Conservation (phyloP, 2,797 vertebrate genomes). For the Cetoscarus ocellatus region DNA sequence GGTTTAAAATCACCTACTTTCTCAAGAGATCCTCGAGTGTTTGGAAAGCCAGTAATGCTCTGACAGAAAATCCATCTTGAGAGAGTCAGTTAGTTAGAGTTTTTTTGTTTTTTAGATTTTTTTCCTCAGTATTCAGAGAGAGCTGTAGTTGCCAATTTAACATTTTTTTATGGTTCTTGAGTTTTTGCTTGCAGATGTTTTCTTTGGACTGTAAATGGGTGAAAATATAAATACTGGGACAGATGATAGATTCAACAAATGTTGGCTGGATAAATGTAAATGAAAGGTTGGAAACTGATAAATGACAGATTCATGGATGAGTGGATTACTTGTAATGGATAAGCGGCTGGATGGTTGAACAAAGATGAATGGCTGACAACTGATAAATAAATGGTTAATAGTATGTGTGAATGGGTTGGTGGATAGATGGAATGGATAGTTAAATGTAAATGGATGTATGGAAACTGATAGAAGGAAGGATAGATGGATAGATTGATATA, state of each 20-base stretch:
- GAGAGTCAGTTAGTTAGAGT: too few species aligned
- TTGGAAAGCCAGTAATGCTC: not conserved
- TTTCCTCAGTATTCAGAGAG: not conserved
- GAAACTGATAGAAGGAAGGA: too few species aligned
- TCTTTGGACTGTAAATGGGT: not conserved
- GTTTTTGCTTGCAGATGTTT: not conserved
- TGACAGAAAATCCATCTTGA: not conserved
- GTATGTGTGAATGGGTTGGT: too few species aligned
- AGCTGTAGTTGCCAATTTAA: not conserved
- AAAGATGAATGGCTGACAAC: too few species aligned
- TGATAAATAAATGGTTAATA: too few species aligned
- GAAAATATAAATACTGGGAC: not conserved
- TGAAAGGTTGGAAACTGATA: too few species aligned
- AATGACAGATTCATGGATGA: too few species aligned
- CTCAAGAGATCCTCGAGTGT: not conserved
- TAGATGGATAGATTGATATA: not conserved
- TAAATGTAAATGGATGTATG: too few species aligned
- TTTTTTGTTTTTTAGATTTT: not conserved
- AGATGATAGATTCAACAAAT: not conserved
- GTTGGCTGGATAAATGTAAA: too few species aligned
- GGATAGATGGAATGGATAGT: too few species aligned
- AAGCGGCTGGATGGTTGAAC: too few species aligned
- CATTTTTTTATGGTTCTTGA: not conserved
- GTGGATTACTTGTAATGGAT: too few species aligned
- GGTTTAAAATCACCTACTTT: not conserved